Evolutionary conservation across 2,888 invertebrate genomes (phyloP), one percentile per base, ranked within the genome.

Genomic region (Scrobipalpa atriplicella): DNA sequence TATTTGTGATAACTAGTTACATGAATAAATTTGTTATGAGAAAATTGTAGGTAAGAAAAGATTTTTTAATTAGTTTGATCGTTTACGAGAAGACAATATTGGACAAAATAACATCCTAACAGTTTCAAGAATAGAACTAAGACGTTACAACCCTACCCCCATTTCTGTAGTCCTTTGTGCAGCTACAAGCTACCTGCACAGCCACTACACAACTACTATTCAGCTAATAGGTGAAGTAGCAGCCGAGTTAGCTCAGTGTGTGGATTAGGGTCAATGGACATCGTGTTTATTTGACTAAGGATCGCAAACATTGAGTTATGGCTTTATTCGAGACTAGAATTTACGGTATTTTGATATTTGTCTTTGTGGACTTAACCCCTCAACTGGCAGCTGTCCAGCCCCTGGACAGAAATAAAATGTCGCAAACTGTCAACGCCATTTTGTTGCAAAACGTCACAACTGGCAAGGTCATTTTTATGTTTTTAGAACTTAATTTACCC

Each of bases 221-320:
- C 58, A 58, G 38, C 61, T 61, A 41, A 61, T 61, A 41, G 39
- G 19, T 41, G 41, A 18, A 39, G 16, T 18, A 60, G 41, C 18
- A 41, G 41, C 38, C 18, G 9, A 41, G 41, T 41, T 41, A 41
- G 61, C 39, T 39, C 41, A 41, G 39, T 61, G 13, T 16, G 61
- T 41, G 41, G 61, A 61, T 61, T 61, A 61, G 39, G 61, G 61
- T 61, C 61, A 58, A 36, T 58, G 56, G 56, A 36, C 56, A 41
- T 18, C 13, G 41, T 41, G 61, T 61, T 61, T 61, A 19, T 61
- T 61, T 38, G 41, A 16, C 61, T 61, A 41, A 41, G 41, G 41
- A 61, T 61, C 41, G 58, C 13, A 19, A 60, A 60, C 36, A 13
- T 61, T 61, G 61, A 61, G 41, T 61, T 61, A 61, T 41, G 29